Evolutionary conservation across 2,113 vertebrate genomes (phyloP), one percentile per base, ranked within the genome.

Genomic region (Gymnocephalus cernua): DNA sequence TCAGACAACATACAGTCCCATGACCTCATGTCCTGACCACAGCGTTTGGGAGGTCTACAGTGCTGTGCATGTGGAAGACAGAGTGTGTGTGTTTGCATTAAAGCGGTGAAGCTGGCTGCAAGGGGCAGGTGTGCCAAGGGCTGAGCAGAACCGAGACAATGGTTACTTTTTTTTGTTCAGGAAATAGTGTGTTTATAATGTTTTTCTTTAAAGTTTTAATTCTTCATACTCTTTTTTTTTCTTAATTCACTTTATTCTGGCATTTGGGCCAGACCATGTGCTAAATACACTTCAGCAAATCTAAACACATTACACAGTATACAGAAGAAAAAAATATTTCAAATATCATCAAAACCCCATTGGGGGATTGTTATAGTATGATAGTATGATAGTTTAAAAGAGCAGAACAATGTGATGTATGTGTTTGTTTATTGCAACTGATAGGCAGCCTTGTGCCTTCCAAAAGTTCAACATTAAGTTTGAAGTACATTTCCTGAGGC

Each of bases 1-100:
- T 81, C 16, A 79, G 63, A 66, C 57, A 62, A 51, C 50, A 65
- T 83, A 57, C 23, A 73, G 44, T 56, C 72, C 44, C 6, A 74
- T 86, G 69, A 89, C 67, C 74, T 75, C 74, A 77, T 83, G 71
- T 80, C 65, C 77, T 89, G 77, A 82, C 84, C 41, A 48, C 13
- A 59, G 77, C 5, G 32, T 85, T 53, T 90, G 75, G 82, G 77
- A 91, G 85, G 88, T 91, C 89, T 71, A 27, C 44, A 13, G 54
- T 21, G 16, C 27, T 2, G 48, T 74, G 71, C 16, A 38, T 61
- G 29, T 74, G 48, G 38, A 50, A 29, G 32, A 57, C 29, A 10
- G 53, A 8, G 50, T 27, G 32, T 75, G 67, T 62, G 27, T 77
- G 51, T 79, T 53, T 80, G 71, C 45, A 11, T 82, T 14, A 78